Percentiles rank a stretch among this genome's conserved stretches.
Evolutionary conservation across 2,888 invertebrate genomes (phyloP).

Genomic region (Rapana venosa): DNA sequence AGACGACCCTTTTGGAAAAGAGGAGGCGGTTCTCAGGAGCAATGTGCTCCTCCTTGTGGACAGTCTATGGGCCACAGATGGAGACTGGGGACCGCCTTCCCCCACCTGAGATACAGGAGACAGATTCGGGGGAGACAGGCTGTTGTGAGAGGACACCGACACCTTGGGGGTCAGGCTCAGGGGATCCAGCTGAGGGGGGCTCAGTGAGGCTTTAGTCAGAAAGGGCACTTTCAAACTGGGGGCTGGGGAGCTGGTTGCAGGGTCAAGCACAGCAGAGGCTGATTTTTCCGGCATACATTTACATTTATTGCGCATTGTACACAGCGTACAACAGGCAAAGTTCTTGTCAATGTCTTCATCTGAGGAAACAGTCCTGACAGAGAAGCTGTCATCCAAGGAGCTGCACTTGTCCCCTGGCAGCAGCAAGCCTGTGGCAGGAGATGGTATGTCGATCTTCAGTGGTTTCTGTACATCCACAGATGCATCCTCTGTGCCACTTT

Average conservation of each 20-base stretch:
- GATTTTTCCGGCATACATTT: background rate
- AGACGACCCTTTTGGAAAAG: background rate
- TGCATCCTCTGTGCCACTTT: background rate
- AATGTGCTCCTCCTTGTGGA: background rate
- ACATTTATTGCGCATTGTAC: slow-evolving; percentile 39
- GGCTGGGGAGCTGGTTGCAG: background rate
- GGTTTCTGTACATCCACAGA: slow-evolving; percentile 33
- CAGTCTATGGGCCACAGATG: background rate
- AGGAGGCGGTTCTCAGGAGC: background rate
- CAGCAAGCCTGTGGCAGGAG: background rate
- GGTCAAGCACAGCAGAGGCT: background rate
- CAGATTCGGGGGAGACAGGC: slow-evolving; percentile 19
- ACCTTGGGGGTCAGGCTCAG: background rate
- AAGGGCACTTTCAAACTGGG: background rate
- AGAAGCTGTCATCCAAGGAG: slow-evolving; percentile 56
- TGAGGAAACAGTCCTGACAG: slow-evolving; percentile 60
- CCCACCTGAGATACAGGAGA: slow-evolving; percentile 21
- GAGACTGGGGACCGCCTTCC: background rate
- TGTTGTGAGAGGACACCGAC: slow-evolving; percentile 17
- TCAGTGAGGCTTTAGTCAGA: background rate
- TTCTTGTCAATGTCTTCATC: slow-evolving; percentile 58
- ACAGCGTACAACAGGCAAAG: slow-evolving; percentile 38
- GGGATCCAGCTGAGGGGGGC: slow-evolving; percentile 4
- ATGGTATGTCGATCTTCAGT: slow-evolving; percentile 47
- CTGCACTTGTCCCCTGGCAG: background rate